These are phyloP conservation scores for Neodiprion lecontei DNA, from an alignment of 1,140 invertebrate species.

Conservation along the genomic window DNA sequence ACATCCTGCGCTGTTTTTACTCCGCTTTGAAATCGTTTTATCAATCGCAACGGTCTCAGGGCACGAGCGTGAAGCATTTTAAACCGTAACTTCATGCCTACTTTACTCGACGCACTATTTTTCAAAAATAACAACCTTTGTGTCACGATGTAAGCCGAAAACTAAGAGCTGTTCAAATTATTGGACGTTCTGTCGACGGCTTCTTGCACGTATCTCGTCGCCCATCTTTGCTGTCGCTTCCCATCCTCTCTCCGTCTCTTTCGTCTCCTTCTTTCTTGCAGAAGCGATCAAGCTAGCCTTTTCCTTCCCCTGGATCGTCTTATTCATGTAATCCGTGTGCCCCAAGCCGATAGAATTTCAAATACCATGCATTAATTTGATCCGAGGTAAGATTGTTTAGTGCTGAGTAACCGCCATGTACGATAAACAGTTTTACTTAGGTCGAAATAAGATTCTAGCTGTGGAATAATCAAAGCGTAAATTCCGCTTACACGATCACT, in stretches of 20 bases:
- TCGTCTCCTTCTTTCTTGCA: too few species aligned
- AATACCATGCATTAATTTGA: conserved; percentile 22
- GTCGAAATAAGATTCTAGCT: too few species aligned
- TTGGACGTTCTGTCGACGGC: not conserved
- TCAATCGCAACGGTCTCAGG: not conserved
- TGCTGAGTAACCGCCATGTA: not conserved
- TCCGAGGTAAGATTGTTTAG: not conserved
- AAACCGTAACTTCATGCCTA: not conserved
- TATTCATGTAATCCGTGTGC: not conserved
- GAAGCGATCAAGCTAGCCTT: too few species aligned
- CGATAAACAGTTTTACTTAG: conserved; percentile 4
- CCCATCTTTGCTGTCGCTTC: not conserved
- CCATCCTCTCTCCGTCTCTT: too few species aligned
- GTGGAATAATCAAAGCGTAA: not conserved
- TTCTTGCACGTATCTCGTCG: not conserved
- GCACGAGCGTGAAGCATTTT: not conserved
- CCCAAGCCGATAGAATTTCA: conserved; percentile 8
- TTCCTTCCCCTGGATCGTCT: not conserved
- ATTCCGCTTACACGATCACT: not conserved
- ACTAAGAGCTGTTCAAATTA: not conserved
- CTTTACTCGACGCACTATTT: not conserved
- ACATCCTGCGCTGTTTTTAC: conserved; percentile 24
- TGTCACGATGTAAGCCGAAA: not conserved
- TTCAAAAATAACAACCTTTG: not conserved
- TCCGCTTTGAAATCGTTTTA: not conserved